phyloP scores from a whole-genome alignment of 2,888 invertebrate genomes.

The Rotaria magnacalcarata region DNA sequence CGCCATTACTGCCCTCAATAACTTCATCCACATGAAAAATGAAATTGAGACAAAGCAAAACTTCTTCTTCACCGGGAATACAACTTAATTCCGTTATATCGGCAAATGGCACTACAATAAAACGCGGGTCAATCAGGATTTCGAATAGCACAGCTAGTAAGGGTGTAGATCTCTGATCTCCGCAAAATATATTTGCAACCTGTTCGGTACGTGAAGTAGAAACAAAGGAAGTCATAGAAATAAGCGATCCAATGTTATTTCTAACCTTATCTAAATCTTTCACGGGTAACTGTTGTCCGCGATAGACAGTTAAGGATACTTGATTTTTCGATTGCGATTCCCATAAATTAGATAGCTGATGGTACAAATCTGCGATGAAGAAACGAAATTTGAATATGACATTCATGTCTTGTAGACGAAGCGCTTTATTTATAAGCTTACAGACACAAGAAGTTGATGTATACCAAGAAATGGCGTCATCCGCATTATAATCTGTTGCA shows the following conservation, averaged over 20 bases:
- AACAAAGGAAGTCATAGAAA: neutral
- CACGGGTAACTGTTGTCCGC: neutral
- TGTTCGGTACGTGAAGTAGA: neutral
- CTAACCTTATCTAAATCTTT: neutral
- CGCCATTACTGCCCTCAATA: neutral
- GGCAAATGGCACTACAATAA: neutral
- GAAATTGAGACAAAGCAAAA: neutral
- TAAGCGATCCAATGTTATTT: neutral
- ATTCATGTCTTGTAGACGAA: neutral
- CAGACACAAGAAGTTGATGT: neutral
- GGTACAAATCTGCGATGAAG: neutral
- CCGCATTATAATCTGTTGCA: neutral
- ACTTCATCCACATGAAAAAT: neutral
- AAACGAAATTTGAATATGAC: neutral
- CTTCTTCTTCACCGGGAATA: neutral
- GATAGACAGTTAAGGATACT: neutral
- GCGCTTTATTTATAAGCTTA: neutral
- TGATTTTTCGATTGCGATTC: neutral
- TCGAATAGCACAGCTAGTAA: neutral
- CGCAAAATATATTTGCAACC: neutral
- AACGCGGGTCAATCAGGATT: neutral
- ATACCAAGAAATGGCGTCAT: neutral
- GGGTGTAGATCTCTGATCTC: neutral
- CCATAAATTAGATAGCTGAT: neutral
- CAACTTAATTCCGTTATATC: neutral